Conservation (phyloP, 2,888 invertebrate species). For the Tortricodes alternella region DNA sequence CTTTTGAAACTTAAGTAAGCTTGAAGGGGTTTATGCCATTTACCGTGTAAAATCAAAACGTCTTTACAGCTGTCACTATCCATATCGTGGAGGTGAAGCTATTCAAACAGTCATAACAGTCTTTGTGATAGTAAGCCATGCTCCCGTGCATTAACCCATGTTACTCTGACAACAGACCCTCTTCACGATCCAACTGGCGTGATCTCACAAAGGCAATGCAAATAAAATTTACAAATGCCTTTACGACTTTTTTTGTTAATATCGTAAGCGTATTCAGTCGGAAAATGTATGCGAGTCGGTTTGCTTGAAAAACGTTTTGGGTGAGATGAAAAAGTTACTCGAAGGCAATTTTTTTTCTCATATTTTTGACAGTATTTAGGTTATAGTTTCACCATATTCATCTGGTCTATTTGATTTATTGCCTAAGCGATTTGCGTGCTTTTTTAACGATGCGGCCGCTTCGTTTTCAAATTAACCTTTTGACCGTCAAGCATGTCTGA, state of each 20-base stretch:
- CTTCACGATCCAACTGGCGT: constrained; percentile 56
- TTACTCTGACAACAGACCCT: constrained; percentile 70
- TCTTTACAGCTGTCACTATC: neutral
- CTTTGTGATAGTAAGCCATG: constrained; percentile 49
- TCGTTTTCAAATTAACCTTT: no score
- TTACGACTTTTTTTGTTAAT: constrained; percentile 46
- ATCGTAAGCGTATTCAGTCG: constrained; percentile 39
- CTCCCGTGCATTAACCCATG: constrained; percentile 67
- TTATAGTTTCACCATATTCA: no score
- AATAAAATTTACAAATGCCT: constrained; percentile 54
- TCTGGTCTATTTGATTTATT: no score
- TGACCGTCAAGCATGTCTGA: no score
- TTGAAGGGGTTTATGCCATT: no score
- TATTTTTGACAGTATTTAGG: no score
- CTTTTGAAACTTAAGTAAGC: no score
- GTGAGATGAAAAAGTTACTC: neutral
- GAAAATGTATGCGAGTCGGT: constrained; percentile 37
- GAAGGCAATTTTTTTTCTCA: no score
- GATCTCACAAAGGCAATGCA: constrained; percentile 56
- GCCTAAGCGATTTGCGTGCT: no score
- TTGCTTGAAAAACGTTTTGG: neutral
- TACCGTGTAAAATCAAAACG: no score
- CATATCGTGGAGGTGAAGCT: neutral
- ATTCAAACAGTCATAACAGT: constrained; percentile 22
- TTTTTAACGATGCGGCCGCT: no score